Base-by-base conservation (phyloP, 1,140 invertebrate genomes). In the Drosophila eugracilis region DNA sequence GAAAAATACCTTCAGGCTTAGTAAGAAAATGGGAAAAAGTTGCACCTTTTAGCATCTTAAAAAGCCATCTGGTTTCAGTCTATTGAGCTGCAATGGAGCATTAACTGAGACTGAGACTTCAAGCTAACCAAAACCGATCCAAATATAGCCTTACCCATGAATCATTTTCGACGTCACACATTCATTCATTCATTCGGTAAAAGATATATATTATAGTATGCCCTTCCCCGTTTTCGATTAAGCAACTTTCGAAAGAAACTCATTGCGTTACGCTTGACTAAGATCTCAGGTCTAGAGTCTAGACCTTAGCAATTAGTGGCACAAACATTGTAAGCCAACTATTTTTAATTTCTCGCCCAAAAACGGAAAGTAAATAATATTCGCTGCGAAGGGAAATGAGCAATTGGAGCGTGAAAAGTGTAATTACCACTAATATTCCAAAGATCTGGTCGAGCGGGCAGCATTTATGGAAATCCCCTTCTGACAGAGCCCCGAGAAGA, bases 381-480 rank as follows among this genome's bases (percentile, higher is more conserved):
- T 53, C 37, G 45, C 37, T 14, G 74, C 48, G 19, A 73, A 28
- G 81, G 81, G 81, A 85, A 85, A 74, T 86, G 74, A 77, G 54
- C 83, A 86, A 86, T 88, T 88, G 81, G 81, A 86, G 81, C 83
- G 83, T 86, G 63, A 85, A 80, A 79, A 72, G 39, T 57, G 63
- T 81, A 88, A 86, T 86, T 86, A 78, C 83, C 52, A 62, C 52
- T 49, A 63, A 84, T 74, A 78, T 58, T 41, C 30, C 12, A 53
- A 53, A 78, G 75, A 78, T 54, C 52, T 66, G 53, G 78, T 34
- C 73, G 58, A 44, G 53, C 72, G 58, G 52, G 45, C 45, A 66
- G 41, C 66, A 44, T 55, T 70, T 81, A 88, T 86, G 83, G 78
- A 85, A 79, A 66, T 71, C 30, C 39, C n/a, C n/a, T n/a, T n/a